phyloP scores from a whole-genome alignment of 2,888 invertebrate genomes.

The Morpho achilles region DNA sequence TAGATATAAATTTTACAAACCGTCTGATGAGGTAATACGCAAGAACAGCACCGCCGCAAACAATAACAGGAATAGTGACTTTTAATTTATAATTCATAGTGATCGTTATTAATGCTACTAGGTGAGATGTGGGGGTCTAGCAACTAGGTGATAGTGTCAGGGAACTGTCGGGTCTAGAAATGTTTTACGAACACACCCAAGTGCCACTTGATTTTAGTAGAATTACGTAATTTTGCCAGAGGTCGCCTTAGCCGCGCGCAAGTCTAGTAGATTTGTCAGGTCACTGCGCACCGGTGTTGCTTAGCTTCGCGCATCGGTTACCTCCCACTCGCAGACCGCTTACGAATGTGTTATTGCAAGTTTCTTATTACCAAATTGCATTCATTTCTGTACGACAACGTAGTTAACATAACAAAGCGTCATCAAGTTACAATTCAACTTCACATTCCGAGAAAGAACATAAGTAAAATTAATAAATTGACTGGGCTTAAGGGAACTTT shows the following conservation, averaged over 20 bases:
- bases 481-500: no score
- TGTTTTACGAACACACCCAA: constrained; percentile 72
- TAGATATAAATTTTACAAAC: constrained; percentile 50
- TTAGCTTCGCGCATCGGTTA: constrained; percentile 59
- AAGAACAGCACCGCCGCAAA: constrained; percentile 75
- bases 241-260: constrained; percentile 77
- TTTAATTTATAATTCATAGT: constrained; percentile 73
- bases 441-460: constrained; percentile 17
- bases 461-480: background rate
- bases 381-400: constrained; percentile 55
- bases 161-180: constrained; percentile 51
- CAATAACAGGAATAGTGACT: constrained; percentile 71
- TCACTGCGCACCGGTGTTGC: constrained; percentile 71
- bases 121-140: constrained; percentile 36
- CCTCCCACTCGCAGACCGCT: constrained; percentile 66
- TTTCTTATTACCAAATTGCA: constrained; percentile 70
- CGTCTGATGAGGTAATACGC: constrained; percentile 77
- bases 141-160: constrained; percentile 45
- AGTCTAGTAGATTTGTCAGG: constrained; percentile 74
- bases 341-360: constrained; percentile 64
- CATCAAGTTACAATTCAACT: constrained; percentile 55
- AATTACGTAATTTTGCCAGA: constrained; percentile 76
- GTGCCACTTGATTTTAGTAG: constrained; percentile 57
- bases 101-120: constrained; percentile 40
- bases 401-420: constrained; percentile 52